Evolutionary conservation across 1,140 invertebrate species (phyloP).

Genomic region (Cotesia vestalis): DNA sequence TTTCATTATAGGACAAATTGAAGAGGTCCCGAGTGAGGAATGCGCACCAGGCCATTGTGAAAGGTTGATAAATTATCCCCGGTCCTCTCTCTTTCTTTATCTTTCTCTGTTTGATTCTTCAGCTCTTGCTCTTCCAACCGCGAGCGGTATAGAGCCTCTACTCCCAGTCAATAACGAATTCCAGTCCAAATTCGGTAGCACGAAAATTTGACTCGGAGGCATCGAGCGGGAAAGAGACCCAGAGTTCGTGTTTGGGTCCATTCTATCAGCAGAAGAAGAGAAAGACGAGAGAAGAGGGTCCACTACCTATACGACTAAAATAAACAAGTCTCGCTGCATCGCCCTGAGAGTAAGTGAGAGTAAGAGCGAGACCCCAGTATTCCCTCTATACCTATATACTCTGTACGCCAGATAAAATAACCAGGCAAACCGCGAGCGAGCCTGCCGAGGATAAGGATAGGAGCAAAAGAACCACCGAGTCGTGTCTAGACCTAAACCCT

Average conservation of each 20-base stretch:
- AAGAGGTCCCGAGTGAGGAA: conserved; percentile 26
- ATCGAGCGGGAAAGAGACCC: conserved; percentile 13
- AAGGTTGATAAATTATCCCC: conserved; percentile 21
- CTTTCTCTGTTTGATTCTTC: not conserved
- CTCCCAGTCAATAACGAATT: conserved; percentile 42
- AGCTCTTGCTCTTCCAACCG: not conserved
- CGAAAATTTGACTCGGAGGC: conserved; percentile 50
- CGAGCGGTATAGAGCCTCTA: not conserved
- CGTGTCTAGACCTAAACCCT: conserved; percentile 52
- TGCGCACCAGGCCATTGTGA: conserved; percentile 18
- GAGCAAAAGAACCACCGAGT: conserved; percentile 21
- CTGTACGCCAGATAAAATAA: not conserved
- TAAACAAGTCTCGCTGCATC: too few relatives aligned
- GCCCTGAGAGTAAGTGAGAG: not conserved
- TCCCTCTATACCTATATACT: too few relatives aligned
- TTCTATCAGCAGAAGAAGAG: too few relatives aligned
- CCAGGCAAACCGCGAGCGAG: conserved; percentile 7
- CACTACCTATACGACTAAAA: not conserved
- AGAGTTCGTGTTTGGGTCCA: not conserved
- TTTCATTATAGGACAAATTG: conserved; percentile 28
- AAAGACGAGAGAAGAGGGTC: too few relatives aligned
- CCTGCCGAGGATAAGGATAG: too few relatives aligned
- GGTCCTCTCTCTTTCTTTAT: too few relatives aligned
- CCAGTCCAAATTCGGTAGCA: conserved; percentile 50
- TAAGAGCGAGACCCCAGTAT: not conserved